Base-by-base conservation (phyloP, 2,113 vertebrate genomes). In the Apus apus region DNA sequence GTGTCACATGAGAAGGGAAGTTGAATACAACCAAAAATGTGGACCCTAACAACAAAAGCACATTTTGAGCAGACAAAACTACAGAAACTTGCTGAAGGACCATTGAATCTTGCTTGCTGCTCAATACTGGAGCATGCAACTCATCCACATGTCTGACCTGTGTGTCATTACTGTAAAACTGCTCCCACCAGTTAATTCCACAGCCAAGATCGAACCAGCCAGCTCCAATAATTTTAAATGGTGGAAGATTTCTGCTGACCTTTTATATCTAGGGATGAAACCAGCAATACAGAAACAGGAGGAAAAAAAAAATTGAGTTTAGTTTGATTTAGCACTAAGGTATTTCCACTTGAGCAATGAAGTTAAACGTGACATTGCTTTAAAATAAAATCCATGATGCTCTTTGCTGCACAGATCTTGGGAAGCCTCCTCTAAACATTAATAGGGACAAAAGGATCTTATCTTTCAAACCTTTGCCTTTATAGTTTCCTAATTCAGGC, bases 191-290 rank as follows among this genome's bases (percentile, higher is more conserved):
- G 36, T 83, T 93, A 93, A 95, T 89, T 95, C 94, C 30, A 53
- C 65, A 77, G 81, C 51, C 46, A 61, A 87, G 94, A 82, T 32
- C 89, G 85, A 81, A 84, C 75, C 87, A 85, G 83, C 40, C 48
- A 43, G 27, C 30, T 80, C 90, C 93, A 96, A 97, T 92, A 82
- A 85, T 90, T 96, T 90, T 94, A 97, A 96, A 94, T 81, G 77
- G 87, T 73, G 77, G 40, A 54, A 72, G 90, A 97, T 96, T 96
- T 97, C 93, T 94, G 81, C 89, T 96, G 74, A 94, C 92, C 79
- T 87, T 71, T 90, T 85, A 1, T 58, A 95, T 68, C 93, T 91
- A 84, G 68, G 54, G 77, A 95, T 92, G 91, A 95, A 93, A 93
- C 22, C 56, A 94, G 75, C 64, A 88, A 85, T 5, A 62, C 61